phyloP scores from a whole-genome alignment of 2,888 invertebrate species.

The Protula sp. region DNA sequence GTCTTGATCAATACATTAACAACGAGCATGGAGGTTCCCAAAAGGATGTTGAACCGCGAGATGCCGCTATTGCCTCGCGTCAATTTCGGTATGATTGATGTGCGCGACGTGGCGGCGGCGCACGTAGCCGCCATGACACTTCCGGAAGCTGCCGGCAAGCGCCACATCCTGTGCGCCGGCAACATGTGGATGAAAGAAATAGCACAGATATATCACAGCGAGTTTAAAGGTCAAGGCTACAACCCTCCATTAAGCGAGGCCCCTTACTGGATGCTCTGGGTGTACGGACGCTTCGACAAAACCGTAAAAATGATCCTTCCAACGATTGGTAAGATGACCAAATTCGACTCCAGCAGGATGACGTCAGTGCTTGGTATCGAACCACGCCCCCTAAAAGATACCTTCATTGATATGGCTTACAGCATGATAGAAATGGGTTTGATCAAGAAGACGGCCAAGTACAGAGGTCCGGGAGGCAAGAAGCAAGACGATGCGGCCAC shows the following conservation, averaged over 20 bases:
- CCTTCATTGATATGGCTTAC: slow-evolving; percentile 58
- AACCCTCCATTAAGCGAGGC: slow-evolving; percentile 24
- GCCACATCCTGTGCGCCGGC: neutral
- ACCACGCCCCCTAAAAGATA: slow-evolving; percentile 53
- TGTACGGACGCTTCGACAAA: slow-evolving; percentile 5
- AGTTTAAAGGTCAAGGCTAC: slow-evolving; percentile 52
- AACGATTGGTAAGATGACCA: slow-evolving; percentile 1
- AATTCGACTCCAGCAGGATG: slow-evolving; percentile 50
- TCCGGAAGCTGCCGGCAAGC: slow-evolving; percentile 31
- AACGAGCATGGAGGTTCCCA: slow-evolving; percentile 45
- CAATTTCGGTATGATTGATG: slow-evolving; percentile 56
- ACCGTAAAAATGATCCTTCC: neutral
- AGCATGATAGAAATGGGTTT: too few species aligned
- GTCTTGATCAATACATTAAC: slow-evolving; percentile 52
- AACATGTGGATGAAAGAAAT: slow-evolving; percentile 41
- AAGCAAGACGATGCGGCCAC: too few species aligned
- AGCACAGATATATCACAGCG: slow-evolving; percentile 46
- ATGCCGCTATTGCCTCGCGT: slow-evolving; percentile 53
- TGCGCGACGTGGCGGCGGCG: slow-evolving; percentile 55
- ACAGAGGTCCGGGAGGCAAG: slow-evolving; percentile 26
- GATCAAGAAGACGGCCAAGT: slow-evolving; percentile 49
- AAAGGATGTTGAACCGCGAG: slow-evolving; percentile 44
- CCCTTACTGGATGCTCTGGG: neutral
- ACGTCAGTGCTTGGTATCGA: slow-evolving; percentile 54
- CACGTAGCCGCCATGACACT: slow-evolving; percentile 19